Evolutionary conservation across 2,888 invertebrate genomes (phyloP), one percentile per base, ranked within the genome.

Genomic region (Thyatira batis): DNA sequence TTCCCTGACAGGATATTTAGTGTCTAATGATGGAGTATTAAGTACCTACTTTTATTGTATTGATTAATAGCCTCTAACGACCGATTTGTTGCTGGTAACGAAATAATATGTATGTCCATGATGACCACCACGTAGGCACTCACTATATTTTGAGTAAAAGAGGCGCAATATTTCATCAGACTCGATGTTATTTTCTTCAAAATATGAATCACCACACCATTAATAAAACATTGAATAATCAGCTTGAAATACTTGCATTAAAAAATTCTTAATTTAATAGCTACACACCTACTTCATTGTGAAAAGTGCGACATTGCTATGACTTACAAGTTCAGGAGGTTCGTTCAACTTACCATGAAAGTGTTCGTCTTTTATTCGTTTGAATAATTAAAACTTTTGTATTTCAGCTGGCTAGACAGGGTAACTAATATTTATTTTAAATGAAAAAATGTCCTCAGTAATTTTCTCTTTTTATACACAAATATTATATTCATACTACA

Each of bases 291-390:
- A 39, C 17, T 8, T 39, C n/a, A 39, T 39, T 39, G 39, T 39
- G 39, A 17, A 17, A 23, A 39, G 17, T 39, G 39, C n/a, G 17
- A 39, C 39, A 17, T 39, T 39, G 39, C 39, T 13, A 39, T 39
- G 39, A 17, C 39, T 39, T 39, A 48, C 48, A 27, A 48, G 27
- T 25, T 48, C 27, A 27, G 1, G 4, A 17, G 27, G 48, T 48
- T 48, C 48, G 27, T 48, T 48, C 48, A 48, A 48, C 48, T 10
- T 27, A 3, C 27, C 27, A 13, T 48, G 48, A 48, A 48, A 48
- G 27, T 48, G n/a, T 48, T 48, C 17, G 13, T 28, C 3, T 27
- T 10, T 17, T 21, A 28, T 8, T 46, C 3, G 27, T 17, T 21
- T 0, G 20, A 21, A 21, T 20, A 20, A 20, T 21, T 11, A 33